phyloP scores from a whole-genome alignment of 2,888 invertebrate species.

The Gryllus longicercus region DNA sequence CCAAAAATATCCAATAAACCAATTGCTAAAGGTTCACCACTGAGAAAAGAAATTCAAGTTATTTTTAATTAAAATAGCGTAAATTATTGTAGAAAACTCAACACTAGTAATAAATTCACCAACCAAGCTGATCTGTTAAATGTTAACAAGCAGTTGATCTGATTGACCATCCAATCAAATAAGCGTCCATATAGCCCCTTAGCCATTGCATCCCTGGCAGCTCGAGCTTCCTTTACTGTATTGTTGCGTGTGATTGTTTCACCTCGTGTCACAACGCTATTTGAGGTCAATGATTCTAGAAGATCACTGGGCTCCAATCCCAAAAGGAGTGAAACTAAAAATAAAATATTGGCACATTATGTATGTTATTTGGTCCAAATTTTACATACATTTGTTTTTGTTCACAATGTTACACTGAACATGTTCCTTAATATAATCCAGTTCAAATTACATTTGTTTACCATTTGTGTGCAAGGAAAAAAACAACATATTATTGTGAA shows the following conservation, averaged over 20 bases:
- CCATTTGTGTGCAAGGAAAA: no score
- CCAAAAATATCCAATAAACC: constrained; percentile 79
- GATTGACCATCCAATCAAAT: constrained; percentile 79
- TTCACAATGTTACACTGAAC: no score
- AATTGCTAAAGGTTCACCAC: constrained; percentile 62
- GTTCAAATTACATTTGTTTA: no score
- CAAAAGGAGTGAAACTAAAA: constrained; percentile 63
- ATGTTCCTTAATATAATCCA: no score
- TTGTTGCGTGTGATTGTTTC: constrained; percentile 74
- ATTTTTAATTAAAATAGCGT: neutral
- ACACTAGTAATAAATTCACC: neutral
- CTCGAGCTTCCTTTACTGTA: constrained; percentile 66
- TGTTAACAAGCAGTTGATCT: constrained; percentile 68
- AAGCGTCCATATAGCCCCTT: constrained; percentile 73
- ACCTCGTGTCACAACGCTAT: constrained; percentile 73
- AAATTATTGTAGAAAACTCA: constrained; percentile 11
- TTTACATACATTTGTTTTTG: no score
- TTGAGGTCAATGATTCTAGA: constrained; percentile 70
- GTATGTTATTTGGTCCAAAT: no score
- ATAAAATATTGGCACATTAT: neutral
- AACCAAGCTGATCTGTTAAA: constrained; percentile 52
- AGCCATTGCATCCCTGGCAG: constrained; percentile 73
- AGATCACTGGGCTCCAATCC: constrained; percentile 69
- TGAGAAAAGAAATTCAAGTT: constrained; percentile 46
- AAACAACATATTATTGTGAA: no score